A percentile compares a stretch with the other conserved stretches of the same genome.
Evolutionary conservation across 2,888 invertebrate species (phyloP).

Genomic region (Coenonympha glycerion): DNA sequence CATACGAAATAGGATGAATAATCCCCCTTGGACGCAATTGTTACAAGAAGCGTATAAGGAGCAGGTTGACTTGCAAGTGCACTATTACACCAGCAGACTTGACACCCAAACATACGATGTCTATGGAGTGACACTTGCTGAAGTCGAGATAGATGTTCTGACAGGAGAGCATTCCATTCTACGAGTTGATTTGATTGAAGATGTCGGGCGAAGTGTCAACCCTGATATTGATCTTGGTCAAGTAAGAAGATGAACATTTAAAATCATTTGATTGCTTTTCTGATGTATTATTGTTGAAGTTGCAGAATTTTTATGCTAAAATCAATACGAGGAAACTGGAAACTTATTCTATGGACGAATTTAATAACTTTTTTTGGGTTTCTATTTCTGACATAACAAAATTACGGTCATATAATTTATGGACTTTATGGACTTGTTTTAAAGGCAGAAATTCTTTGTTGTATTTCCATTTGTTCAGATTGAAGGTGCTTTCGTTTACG

Average conservation of each 20-base stretch:
- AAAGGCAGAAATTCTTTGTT: too few species aligned
- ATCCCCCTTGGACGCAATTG: conserved; percentile 72
- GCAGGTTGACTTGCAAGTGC: conserved; percentile 54
- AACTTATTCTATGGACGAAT: too few species aligned
- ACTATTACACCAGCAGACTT: conserved; percentile 42
- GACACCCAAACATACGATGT: conserved; percentile 49
- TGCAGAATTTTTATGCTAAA: too few species aligned
- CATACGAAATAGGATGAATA: conserved; percentile 51
- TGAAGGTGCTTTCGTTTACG: conserved; percentile 2
- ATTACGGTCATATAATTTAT: too few species aligned
- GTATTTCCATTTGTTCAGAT: too few species aligned
- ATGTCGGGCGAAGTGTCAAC: conserved; percentile 79
- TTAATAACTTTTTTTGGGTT: too few species aligned
- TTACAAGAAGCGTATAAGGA: conserved; percentile 59
- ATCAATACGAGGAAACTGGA: too few species aligned
- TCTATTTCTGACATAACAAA: too few species aligned
- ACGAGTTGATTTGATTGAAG: conserved; percentile 80
- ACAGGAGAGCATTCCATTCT: conserved; percentile 80
- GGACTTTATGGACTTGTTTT: too few species aligned
- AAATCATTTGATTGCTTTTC: too few species aligned
- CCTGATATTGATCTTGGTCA: conserved; percentile 82
- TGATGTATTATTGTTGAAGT: too few species aligned
- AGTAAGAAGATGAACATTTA: too few species aligned
- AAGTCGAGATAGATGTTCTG: conserved; percentile 83
- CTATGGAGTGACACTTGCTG: conserved; percentile 76